These are phyloP conservation scores for Talpa occidentalis DNA, from an alignment of 2,113 vertebrate species.

Conservation along the genomic window DNA sequence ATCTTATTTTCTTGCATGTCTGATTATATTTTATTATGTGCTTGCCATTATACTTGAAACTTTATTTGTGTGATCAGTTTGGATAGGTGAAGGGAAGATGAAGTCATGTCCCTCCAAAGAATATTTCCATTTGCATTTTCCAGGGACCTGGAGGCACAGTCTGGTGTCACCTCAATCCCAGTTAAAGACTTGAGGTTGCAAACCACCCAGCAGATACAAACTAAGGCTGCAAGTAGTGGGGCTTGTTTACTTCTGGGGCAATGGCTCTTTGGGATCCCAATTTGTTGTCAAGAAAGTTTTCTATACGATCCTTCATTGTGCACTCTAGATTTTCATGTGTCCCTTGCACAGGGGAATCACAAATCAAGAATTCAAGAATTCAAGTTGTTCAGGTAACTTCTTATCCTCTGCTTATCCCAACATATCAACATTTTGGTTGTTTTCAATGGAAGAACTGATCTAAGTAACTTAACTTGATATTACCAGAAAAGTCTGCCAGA, in stretches of 20 bases:
- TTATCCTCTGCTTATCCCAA: neutral
- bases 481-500: neutral
- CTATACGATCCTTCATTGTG: neutral
- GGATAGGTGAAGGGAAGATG: neutral
- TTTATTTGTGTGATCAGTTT: neutral
- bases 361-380: neutral
- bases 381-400: neutral
- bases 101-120: neutral
- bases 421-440: neutral
- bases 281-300: neutral
- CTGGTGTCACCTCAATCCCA: neutral
- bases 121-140: neutral
- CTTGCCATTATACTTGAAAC: neutral
- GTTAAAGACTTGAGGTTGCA: neutral
- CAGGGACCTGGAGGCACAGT: neutral
- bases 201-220: neutral
- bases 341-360: neutral
- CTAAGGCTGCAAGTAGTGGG: neutral
- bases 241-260: neutral
- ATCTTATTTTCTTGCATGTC: neutral
- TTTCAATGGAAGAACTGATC: neutral
- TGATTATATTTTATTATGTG: neutral
- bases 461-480: neutral
- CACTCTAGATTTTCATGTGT: neutral
- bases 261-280: neutral